Percentiles rank a stretch among this genome's conserved stretches.
Evolutionary conservation across 2,797 vertebrate species (phyloP).

Genomic region (Anguilla megastoma): DNA sequence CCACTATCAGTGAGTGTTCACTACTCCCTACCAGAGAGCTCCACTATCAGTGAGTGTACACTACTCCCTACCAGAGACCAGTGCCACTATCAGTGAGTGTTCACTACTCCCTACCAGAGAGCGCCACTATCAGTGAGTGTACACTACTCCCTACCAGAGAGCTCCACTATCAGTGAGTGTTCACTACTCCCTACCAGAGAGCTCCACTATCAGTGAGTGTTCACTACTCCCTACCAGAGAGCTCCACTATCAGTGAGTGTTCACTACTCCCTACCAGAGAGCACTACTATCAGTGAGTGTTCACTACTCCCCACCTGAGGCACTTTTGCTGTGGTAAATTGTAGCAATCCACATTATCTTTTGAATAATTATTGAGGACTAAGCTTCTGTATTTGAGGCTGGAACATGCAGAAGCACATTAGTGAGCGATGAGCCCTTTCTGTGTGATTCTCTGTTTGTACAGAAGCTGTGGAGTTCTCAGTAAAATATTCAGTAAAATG

Average conservation of each 20-base stretch:
- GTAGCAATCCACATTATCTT: too few species aligned
- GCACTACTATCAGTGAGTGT: not conserved
- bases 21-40: not conserved
- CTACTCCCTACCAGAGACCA: not conserved
- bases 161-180: not conserved
- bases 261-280: not conserved
- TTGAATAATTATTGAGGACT: not conserved
- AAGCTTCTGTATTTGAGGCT: not conserved
- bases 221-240: not conserved
- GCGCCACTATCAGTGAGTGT: conserved; percentile 80
- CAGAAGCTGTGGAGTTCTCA: not conserved
- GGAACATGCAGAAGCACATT: not conserved
- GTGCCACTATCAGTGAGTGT: conserved; percentile 84
- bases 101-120: conserved; percentile 65
- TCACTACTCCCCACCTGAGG: not conserved
- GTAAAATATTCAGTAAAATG: not conserved
- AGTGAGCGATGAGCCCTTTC: not conserved
- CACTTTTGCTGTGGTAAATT: too few species aligned
- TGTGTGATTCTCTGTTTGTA: not conserved
- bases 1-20: not conserved
- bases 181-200: not conserved
- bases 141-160: conserved; percentile 66
- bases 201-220: not conserved
- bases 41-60: not conserved
- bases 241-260: not conserved